Evolutionary conservation across 2,797 vertebrate genomes (phyloP).

Genomic region (Peromyscus nudipes): DNA sequence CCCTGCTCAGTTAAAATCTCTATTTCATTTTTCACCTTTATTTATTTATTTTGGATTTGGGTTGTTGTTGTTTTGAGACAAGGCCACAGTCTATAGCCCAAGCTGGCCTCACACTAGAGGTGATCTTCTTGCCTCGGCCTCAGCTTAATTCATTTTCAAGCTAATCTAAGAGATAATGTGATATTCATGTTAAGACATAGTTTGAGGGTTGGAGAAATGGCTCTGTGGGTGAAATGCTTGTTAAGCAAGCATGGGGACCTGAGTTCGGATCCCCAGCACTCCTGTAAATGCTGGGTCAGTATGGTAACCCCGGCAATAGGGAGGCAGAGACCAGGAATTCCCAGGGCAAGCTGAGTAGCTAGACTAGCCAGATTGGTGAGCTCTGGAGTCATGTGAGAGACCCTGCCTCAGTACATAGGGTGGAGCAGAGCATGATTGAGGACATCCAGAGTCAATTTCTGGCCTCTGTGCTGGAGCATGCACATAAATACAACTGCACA

Average conservation of each 20-base stretch:
- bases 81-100: background rate
- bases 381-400: background rate
- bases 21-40: too few species aligned
- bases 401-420: background rate
- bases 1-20: background rate
- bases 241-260: too few species aligned
- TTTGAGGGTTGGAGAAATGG: background rate
- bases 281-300: background rate
- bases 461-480: background rate
- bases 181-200: slow-evolving; percentile 23
- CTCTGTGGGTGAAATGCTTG: background rate
- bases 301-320: background rate
- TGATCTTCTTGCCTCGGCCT: background rate
- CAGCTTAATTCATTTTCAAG: background rate
- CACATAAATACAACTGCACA: background rate
- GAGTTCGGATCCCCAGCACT: background rate
- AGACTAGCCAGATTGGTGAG: background rate
- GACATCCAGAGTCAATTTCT: background rate
- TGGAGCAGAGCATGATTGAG: background rate
- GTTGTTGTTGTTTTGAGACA: background rate
- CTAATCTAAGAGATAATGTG: background rate
- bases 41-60: background rate
- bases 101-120: background rate
- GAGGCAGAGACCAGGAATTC: background rate
- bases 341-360: background rate